Evolutionary conservation across 2,888 invertebrate species (phyloP), one percentile per base, ranked within the genome.

Genomic region (Hirtodrosophila cameraria): DNA sequence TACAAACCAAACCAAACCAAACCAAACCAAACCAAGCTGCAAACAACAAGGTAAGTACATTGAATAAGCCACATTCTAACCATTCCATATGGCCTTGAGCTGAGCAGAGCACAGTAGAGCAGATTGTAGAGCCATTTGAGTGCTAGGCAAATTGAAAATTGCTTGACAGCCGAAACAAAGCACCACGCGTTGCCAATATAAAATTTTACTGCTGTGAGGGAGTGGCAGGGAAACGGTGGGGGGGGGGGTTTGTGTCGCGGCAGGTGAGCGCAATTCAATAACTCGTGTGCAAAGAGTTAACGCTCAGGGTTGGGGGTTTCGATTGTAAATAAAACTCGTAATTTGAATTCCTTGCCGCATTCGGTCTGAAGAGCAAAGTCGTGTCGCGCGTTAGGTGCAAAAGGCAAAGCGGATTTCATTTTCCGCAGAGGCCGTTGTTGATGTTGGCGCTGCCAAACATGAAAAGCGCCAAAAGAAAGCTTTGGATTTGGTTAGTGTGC

Each of bases 261-360:
- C 36, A 45, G 48, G 35, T 55, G 66, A 42, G 46, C 12, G 55
- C 70, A 65, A 65, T 75, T 75, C 75, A 75, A 75, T 78, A 78
- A 74, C 75, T 78, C 70, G 69, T 68, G 64, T 48, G 68, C 54
- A 57, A 71, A 64, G 61, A 52, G 60, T 60, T 54, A 38, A 35
- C 41, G 45, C 36, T 33, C 13, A 11, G 41, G 31, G 23, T 25
- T 18, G 49, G 16, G 39, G 52, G n/a, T n/a, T 39, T 57, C 63
- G 69, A 60, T 68, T 79, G 86, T 82, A 82, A 79, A 75, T 80
- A 85, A 73, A 85, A 67, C 70, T 85, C 75, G 70, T 79, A 81
- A 81, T 81, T 85, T 80, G 83, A 80, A 80, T 80, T 85, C 80
- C 82, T 82, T 62, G 38, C 70, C 53, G 31, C 52, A 46, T 58